Evolutionary conservation across 2,797 vertebrate species (phyloP).

Genomic region (Hyperoplus lanceolatus): DNA sequence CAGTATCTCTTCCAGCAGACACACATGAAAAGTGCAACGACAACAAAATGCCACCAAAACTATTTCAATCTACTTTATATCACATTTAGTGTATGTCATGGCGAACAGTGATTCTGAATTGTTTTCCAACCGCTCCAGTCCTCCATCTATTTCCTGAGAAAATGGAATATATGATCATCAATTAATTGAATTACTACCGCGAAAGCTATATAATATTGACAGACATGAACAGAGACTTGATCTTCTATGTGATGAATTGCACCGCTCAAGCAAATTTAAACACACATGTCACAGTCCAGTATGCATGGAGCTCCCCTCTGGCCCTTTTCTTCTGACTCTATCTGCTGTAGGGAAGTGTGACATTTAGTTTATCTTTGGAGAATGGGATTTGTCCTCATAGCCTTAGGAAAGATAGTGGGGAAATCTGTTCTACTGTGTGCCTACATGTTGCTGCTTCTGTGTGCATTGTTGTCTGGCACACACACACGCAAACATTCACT

Average conservation of each 20-base stretch:
- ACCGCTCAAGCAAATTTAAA: neutral
- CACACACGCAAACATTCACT: constrained; percentile 1
- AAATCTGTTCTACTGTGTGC: constrained; percentile 30
- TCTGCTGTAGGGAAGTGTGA: constrained; percentile 13
- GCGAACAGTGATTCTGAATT: neutral
- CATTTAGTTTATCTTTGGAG: constrained; percentile 31
- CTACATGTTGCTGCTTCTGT: neutral
- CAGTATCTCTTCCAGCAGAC: too few relatives aligned
- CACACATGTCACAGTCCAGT: neutral
- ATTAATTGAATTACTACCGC: neutral
- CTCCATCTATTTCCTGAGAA: neutral
- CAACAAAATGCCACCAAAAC: too few relatives aligned
- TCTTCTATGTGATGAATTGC: constrained; percentile 5
- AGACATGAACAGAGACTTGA: neutral
- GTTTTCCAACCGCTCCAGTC: neutral
- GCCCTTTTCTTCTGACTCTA: constrained; percentile 2
- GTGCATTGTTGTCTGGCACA: neutral
- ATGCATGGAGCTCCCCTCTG: neutral
- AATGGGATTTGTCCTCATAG: constrained; percentile 31
- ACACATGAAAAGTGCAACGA: too few relatives aligned
- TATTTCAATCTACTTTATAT: neutral
- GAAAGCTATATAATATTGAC: neutral
- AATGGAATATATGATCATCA: neutral
- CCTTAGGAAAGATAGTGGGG: constrained; percentile 25
- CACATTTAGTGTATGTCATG: neutral